A percentile compares a stretch with the other conserved stretches of the same genome.
Conservation (phyloP, 2,113 vertebrate species). For the Corythoichthys intestinalis region DNA sequence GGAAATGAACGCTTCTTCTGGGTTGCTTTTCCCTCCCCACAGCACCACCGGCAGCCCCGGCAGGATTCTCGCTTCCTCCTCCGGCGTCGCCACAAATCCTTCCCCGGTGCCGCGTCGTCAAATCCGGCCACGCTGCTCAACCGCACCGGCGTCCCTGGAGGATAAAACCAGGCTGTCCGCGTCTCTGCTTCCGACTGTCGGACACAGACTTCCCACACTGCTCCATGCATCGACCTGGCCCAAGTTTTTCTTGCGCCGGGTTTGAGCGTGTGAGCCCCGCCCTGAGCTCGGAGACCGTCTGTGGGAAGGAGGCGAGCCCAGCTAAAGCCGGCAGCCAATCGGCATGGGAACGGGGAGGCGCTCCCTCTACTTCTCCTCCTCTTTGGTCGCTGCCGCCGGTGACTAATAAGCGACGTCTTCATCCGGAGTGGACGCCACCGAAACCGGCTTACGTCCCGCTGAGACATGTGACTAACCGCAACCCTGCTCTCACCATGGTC, state of each 20-base stretch:
- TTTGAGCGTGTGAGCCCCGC: constrained; percentile 64
- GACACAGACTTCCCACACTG: constrained; percentile 65
- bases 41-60: not conserved
- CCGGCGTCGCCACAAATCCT: constrained; percentile 9
- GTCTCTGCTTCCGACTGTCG: constrained; percentile 52
- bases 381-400: constrained; percentile 28
- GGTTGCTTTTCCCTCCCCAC: constrained; percentile 1
- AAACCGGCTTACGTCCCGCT: not conserved
- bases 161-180: constrained; percentile 38
- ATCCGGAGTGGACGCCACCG: constrained; percentile 4
- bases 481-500: not conserved
- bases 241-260: constrained; percentile 64
- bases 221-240: constrained; percentile 62
- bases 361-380: constrained; percentile 25
- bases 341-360: constrained; percentile 46
- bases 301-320: constrained; percentile 37
- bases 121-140: constrained; percentile 25
- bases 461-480: not conserved
- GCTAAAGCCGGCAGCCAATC: constrained; percentile 52
- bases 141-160: constrained; percentile 13
- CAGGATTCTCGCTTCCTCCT: not conserved
- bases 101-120: constrained; percentile 23
- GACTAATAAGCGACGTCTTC: constrained; percentile 60
- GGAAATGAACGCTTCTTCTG: constrained; percentile 36
- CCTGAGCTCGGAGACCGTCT: constrained; percentile 56